Base-by-base conservation (phyloP, 2,797 vertebrate genomes). In the Amazonetta brasiliensis region DNA sequence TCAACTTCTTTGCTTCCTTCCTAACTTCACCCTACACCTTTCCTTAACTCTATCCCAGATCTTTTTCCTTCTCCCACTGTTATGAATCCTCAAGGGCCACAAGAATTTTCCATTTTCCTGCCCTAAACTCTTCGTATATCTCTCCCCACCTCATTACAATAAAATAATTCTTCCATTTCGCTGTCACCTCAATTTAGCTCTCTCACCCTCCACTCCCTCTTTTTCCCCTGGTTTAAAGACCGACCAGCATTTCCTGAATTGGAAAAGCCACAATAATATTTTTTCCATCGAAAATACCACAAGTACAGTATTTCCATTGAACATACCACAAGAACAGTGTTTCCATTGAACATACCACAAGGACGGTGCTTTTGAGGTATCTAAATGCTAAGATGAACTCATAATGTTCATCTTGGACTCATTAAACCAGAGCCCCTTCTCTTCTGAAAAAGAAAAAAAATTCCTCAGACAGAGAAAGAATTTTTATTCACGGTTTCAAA, bases 261-360 rank as follows among this genome's bases (percentile, higher is more conserved):
- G 90, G 96, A 97, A 97, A 98, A 96, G 85, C 97, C 97, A 92
- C 97, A 92, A 97, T 97, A 97, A 97, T 98, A 91, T 96, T 96
- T 96, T 98, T 98, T 98, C 98, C 98, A 98, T 98, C 84, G 97
- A 98, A 97, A 98, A 97, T 96, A 97, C 97, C 98, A 96, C 97
- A 97, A 97, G 97, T 90, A 80, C 97, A 97, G 97, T 98, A 96
- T 98, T 98, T 98, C 98, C 98, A 98, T 97, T 97, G 97, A 97
- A 97, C 96, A 95, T 35, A 97, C 98, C 98, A 83, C 98, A 96
- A 95, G 97, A 97, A 97, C 97, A 98, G 96, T 97, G 95, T 98
- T 98, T 98, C 97, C 97, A 98, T 95, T 97, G 97, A 97, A 64
- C 80, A 79, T 50, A 98, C 97, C 97, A 89, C 97, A 85, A 97